Base-by-base conservation (phyloP, 2,797 vertebrate genomes). In the Ctenopoma multispine region DNA sequence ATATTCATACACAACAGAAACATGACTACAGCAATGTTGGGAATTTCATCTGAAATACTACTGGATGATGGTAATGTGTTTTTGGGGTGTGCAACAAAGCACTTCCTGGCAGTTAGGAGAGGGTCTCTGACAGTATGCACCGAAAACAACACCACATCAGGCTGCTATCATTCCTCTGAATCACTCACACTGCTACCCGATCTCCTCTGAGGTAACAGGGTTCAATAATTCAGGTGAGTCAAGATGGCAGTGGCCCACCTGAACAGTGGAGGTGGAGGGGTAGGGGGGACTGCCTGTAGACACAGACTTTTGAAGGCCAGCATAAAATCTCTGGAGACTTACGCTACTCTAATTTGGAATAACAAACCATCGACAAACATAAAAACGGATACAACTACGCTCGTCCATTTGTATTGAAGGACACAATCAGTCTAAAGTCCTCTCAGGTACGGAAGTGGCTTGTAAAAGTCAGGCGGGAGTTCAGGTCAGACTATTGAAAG, bases 161-260 rank as follows among this genome's bases (percentile, higher is more conserved):
- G 62, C 51, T 55, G 20, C 34, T 63, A 27, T 34, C 69, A 21
- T 64, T 49, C 62, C 24, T 38, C 71, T 24, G 43, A 79, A 63
- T 72, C 73, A 65, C 68, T 81, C 80, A 20, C 55, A 50, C 67
- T 51, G 80, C 66, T 50, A 64, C 76, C 47, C n/a, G 56, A 73
- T 55, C 71, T 77, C 58, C 55, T 82, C 40, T 14, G 51, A 84
- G 50, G 65, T 38, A 53, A 79, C 75, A 57, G 56, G 49, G 50
- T 47, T 80, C 80, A 79, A 24, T 38, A 63, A 79, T 72, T 79
- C 75, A 48, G 81, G 75, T 62, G 71, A 80, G 72, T 64, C 67
- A 85, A 86, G 74, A 89, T 87, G 82, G 79, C 77, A 75, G 75
- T 54, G 2, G 69, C 53, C 50, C 61, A 64, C 54, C 49, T 0